Conservation (phyloP, 2,113 vertebrate genomes). For the Pelecanoides urinatrix region DNA sequence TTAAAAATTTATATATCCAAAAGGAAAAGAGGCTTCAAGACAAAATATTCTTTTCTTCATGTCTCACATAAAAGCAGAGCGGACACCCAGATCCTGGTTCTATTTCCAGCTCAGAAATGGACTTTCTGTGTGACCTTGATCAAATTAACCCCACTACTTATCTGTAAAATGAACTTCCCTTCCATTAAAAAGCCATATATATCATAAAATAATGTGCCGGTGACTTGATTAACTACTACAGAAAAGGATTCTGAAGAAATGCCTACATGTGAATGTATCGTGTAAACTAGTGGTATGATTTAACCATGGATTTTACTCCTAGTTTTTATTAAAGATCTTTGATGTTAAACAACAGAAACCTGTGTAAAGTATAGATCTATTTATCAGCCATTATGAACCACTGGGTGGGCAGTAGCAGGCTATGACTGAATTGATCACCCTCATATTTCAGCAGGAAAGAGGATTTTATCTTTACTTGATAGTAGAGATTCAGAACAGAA, state of each 20-base stretch:
- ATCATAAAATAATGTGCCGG: background rate
- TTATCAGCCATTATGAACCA: background rate
- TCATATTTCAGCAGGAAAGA: background rate
- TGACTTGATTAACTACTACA: background rate
- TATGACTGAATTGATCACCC: background rate
- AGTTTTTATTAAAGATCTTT: background rate
- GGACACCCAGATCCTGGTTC: background rate
- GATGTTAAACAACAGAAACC: background rate
- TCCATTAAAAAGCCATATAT: background rate
- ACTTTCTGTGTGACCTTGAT: constrained; percentile 49
- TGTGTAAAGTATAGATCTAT: background rate
- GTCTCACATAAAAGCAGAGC: background rate
- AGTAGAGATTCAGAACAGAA: background rate
- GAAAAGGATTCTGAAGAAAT: background rate
- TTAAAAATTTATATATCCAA: background rate
- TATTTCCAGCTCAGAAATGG: background rate
- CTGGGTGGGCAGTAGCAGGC: background rate
- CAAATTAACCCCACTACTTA: background rate
- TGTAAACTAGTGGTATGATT: background rate
- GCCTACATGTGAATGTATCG: background rate
- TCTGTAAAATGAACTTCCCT: background rate
- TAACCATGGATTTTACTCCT: background rate
- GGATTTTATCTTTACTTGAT: background rate
- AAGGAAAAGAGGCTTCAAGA: background rate
- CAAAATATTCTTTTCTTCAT: background rate